These are phyloP conservation scores for Drosophila bocki DNA, from an alignment of 1,140 invertebrate genomes.

Conservation along the genomic window DNA sequence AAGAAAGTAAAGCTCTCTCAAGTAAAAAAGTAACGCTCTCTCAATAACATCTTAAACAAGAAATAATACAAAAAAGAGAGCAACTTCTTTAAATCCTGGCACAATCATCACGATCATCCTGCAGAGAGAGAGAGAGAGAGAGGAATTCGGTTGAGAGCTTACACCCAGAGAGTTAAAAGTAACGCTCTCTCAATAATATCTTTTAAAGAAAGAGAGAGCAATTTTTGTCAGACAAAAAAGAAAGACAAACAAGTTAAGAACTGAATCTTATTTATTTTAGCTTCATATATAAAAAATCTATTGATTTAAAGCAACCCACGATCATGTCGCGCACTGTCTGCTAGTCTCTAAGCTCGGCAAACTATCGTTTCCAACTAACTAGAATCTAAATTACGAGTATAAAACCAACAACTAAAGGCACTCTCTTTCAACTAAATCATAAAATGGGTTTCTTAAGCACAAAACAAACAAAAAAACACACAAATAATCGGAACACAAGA, in stretches of 20 bases:
- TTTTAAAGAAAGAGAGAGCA: not conserved
- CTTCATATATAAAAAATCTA: too few relatives aligned
- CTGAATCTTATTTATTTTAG: not conserved
- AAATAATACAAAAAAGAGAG: too few relatives aligned
- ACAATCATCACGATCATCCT: too few relatives aligned
- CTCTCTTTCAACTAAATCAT: constrained; percentile 33
- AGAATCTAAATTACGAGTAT: constrained; percentile 24
- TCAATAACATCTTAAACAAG: too few relatives aligned
- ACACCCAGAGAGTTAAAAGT: not conserved
- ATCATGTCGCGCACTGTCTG: constrained; percentile 17
- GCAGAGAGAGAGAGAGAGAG: not conserved
- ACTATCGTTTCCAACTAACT: constrained; percentile 43
- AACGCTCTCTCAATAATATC: not conserved
- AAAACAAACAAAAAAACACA: constrained; percentile 9
- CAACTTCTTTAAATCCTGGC: too few relatives aligned
- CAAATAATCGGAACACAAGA: constrained; percentile 2
- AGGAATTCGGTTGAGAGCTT: not conserved
- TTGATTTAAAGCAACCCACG: not conserved
- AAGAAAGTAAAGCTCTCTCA: too few relatives aligned
- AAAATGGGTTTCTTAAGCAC: constrained; percentile 71
- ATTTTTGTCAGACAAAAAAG: too few relatives aligned
- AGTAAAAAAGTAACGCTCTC: too few relatives aligned
- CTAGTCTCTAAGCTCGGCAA: constrained; percentile 37
- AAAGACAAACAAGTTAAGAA: not conserved
- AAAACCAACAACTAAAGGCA: constrained; percentile 21